Conservation (phyloP, 2,113 vertebrate species). For the Psophia crepitans region DNA sequence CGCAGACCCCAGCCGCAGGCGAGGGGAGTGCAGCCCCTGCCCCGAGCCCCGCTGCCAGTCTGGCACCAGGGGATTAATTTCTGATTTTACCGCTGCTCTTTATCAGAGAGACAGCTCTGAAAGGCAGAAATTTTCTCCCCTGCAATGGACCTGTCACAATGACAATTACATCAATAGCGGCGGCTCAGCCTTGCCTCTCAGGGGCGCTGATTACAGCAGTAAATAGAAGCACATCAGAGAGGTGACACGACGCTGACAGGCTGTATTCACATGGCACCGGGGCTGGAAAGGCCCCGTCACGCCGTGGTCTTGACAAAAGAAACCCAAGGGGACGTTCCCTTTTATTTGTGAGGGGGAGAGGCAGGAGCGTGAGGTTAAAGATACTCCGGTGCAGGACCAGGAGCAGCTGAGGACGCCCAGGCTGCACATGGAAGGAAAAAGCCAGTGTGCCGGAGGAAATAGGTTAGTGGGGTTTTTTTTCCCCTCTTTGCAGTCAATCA, state of each 20-base stretch:
- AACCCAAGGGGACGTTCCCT: background rate
- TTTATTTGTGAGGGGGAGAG: background rate
- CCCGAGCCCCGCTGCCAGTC: background rate
- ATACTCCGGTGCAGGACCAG: background rate
- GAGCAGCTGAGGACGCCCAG: background rate
- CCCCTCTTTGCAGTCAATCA: background rate
- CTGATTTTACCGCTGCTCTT: background rate
- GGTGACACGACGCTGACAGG: background rate
- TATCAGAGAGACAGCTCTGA: background rate
- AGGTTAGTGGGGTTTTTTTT: background rate
- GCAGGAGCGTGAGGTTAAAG: background rate
- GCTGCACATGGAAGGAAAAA: background rate
- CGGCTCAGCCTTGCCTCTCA: background rate
- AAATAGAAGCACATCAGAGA: background rate
- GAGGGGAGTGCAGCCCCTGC: background rate
- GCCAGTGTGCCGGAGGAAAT: accelerated
- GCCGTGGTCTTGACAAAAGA: background rate
- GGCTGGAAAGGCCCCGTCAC: background rate
- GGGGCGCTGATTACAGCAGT: background rate
- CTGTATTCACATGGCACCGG: background rate
- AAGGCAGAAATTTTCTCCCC: background rate
- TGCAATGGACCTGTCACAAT: background rate
- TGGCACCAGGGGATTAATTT: background rate
- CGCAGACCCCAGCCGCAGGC: background rate
- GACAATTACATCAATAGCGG: background rate